Conservation (phyloP, 1,140 invertebrate genomes). For the Theocolax elegans region DNA sequence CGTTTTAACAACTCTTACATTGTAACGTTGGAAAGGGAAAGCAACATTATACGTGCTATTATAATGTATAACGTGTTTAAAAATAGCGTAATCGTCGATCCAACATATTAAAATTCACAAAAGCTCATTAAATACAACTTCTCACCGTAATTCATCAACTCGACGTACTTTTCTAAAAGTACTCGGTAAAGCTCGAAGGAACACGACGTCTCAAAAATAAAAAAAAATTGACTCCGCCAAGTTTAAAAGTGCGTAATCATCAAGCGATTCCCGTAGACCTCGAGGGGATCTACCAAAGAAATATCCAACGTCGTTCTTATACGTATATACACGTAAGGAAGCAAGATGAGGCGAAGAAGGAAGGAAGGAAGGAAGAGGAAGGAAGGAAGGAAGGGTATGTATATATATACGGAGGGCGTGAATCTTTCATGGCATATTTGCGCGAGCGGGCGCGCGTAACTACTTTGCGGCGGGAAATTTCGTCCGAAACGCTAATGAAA, state of each 20-base stretch:
- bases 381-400: neutral
- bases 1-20: no score
- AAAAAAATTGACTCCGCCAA: conserved; percentile 5
- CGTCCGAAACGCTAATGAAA: conserved; percentile 63
- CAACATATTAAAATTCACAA: no score
- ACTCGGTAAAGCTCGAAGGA: no score
- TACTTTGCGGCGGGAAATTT: conserved; percentile 59
- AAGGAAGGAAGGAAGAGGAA: neutral
- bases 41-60: no score
- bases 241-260: neutral
- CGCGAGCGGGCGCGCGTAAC: conserved; percentile 32
- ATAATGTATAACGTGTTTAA: no score
- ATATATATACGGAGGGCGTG: neutral
- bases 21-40: no score
- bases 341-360: neutral
- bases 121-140: no score
- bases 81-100: no score
- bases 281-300: neutral
- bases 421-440: conserved; percentile 44
- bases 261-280: neutral
- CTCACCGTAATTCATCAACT: no score
- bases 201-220: no score
- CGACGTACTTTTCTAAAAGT: no score
- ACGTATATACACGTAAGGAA: no score
- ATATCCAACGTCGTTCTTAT: neutral